Conservation (phyloP, 2,797 vertebrate species). For the Malacoctenus gilli region DNA sequence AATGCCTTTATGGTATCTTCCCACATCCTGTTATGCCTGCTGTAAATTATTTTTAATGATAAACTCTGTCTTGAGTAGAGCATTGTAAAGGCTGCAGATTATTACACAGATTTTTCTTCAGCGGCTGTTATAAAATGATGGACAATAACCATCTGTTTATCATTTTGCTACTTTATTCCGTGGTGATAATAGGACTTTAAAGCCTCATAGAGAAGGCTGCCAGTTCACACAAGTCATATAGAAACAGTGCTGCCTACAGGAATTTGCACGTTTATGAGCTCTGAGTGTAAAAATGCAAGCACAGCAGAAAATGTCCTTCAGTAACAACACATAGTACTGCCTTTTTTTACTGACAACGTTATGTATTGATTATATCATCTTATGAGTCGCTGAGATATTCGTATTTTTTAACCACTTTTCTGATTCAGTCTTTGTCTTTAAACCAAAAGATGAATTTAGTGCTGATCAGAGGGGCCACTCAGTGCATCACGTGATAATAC, state of each 20-base stretch:
- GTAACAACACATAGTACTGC: conserved; percentile 2
- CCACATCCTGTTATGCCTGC: not conserved
- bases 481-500: too few species aligned
- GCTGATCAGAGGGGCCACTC: too few species aligned
- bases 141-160: conserved; percentile 28
- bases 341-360: not conserved
- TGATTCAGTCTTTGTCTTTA: not conserved
- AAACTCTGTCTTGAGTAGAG: conserved; percentile 13
- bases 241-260: conserved; percentile 12
- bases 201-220: conserved; percentile 23
- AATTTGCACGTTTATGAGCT: conserved; percentile 28
- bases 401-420: not conserved
- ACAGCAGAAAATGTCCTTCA: conserved; percentile 25
- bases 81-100: conserved; percentile 27
- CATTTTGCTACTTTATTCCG: conserved; percentile 11
- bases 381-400: conserved; percentile 1
- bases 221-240: not conserved
- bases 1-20: too few species aligned
- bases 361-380: conserved; percentile 18
- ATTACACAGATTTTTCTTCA: conserved; percentile 29
- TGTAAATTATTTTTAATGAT: conserved; percentile 24
- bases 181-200: conserved; percentile 34
- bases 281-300: conserved; percentile 21
- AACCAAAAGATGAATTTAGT: not conserved
- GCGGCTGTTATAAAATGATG: conserved; percentile 13